Evolutionary conservation across 2,797 vertebrate species (phyloP).

Genomic region (Lagothrix lagotricha): DNA sequence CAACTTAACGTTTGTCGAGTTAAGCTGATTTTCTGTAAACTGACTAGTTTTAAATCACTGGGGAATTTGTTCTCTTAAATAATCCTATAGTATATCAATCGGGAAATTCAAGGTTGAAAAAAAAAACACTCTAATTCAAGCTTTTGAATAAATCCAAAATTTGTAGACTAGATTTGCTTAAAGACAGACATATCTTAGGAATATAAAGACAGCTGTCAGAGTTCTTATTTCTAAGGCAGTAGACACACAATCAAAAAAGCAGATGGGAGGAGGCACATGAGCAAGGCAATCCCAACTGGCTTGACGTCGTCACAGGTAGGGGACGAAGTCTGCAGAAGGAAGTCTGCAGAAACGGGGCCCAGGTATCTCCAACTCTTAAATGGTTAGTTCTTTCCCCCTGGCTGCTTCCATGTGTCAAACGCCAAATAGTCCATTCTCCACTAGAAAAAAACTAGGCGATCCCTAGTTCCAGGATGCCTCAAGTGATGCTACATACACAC

Average conservation of each 20-base stretch:
- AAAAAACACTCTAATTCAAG: conserved; percentile 9
- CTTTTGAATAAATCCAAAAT: conserved; percentile 31
- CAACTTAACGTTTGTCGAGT: background rate
- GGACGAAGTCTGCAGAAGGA: background rate
- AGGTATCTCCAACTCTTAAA: background rate
- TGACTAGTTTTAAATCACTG: conserved; percentile 21
- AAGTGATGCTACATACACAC: background rate
- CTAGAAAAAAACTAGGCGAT: background rate
- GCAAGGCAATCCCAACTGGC: background rate
- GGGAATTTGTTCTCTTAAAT: conserved; percentile 29
- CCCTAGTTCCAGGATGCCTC: background rate
- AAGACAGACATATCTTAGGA: conserved; percentile 29
- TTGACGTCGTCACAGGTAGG: background rate
- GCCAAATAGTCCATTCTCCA: background rate
- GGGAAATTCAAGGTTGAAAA: conserved; percentile 34
- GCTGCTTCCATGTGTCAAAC: background rate
- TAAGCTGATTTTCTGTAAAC: conserved; percentile 46
- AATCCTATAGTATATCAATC: conserved; percentile 21
- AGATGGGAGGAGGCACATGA: background rate
- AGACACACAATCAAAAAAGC: background rate
- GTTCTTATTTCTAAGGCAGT: conserved; percentile 28
- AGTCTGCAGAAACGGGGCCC: background rate
- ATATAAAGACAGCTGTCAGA: conserved; percentile 5
- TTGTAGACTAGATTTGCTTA: conserved; percentile 14
- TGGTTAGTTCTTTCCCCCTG: background rate